phyloP scores from a whole-genome alignment of 2,113 vertebrate species.

The Mungos mungo region DNA sequence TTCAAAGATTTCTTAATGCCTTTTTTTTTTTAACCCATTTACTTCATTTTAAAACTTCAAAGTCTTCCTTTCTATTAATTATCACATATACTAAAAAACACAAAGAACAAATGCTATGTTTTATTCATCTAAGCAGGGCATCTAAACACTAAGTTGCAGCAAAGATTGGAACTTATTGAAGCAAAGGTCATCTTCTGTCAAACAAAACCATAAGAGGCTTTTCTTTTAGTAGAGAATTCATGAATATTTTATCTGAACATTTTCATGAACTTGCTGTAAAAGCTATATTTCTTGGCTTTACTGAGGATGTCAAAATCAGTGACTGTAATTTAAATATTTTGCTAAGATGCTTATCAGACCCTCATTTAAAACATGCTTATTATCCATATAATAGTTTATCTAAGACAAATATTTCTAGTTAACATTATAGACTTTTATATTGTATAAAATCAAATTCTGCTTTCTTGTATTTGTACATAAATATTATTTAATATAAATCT shows the following conservation, averaged over 20 bases:
- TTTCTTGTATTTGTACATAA: background rate
- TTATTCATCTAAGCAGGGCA: slow-evolving; percentile 75
- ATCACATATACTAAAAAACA: slow-evolving; percentile 64
- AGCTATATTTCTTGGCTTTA: slow-evolving; percentile 79
- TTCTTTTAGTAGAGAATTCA: slow-evolving; percentile 74
- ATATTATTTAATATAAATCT: slow-evolving; percentile 20
- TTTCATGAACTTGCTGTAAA: slow-evolving; percentile 78
- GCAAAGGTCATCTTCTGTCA: slow-evolving; percentile 77
- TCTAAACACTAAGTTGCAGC: slow-evolving; percentile 73
- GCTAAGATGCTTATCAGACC: slow-evolving; percentile 35
- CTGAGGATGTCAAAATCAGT: slow-evolving; percentile 76
- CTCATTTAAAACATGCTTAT: slow-evolving; percentile 50
- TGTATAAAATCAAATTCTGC: slow-evolving; percentile 29
- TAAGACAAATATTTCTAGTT: slow-evolving; percentile 42
- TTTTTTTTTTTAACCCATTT: slow-evolving; percentile 61
- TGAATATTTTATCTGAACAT: slow-evolving; percentile 84
- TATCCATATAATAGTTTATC: background rate
- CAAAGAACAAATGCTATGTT: slow-evolving; percentile 74
- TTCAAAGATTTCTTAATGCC: slow-evolving; percentile 75
- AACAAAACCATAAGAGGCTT: slow-evolving; percentile 68
- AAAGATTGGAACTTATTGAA: slow-evolving; percentile 67
- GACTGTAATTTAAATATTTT: slow-evolving; percentile 73
- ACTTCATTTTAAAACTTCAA: slow-evolving; percentile 74
- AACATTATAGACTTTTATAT: background rate
- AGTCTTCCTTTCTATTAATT: slow-evolving; percentile 81